These are phyloP conservation scores for Campoplex capitator DNA, from an alignment of 2,888 invertebrate species.

Conservation along the genomic window DNA sequence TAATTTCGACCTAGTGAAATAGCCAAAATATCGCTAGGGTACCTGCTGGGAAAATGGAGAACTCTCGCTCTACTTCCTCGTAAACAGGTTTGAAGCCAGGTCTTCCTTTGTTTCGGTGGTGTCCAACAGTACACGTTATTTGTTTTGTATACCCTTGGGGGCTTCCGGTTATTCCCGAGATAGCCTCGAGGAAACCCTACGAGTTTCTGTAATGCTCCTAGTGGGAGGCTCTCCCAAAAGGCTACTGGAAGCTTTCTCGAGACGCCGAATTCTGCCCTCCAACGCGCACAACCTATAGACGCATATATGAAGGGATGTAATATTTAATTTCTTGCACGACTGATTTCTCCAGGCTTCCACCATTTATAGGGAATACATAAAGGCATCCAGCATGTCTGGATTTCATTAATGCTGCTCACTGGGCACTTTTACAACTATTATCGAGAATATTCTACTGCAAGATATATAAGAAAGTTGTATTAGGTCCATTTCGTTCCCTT, in stretches of 20 bases:
- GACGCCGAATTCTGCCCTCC: conserved; percentile 71
- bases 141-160: conserved; percentile 76
- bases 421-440: conserved; percentile 27
- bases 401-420: conserved; percentile 34
- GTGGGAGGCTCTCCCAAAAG: conserved; percentile 51
- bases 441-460: conserved; percentile 41
- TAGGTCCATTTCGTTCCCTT: conserved; percentile 46
- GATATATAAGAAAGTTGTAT: conserved; percentile 25
- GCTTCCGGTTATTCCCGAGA: conserved; percentile 25
- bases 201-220: conserved; percentile 35
- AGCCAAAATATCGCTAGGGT: conserved; percentile 3
- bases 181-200: conserved; percentile 43
- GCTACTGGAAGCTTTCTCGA: conserved; percentile 59
- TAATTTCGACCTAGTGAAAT: neutral
- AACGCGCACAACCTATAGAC: conserved; percentile 67
- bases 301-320: conserved; percentile 74
- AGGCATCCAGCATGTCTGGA: conserved; percentile 29
- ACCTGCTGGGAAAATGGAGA: conserved; percentile 56
- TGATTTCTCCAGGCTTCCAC: conserved; percentile 72
- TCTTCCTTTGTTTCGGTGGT: conserved; percentile 74
- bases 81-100: conserved; percentile 22
- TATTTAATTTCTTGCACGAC: conserved; percentile 83
- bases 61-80: conserved; percentile 54
- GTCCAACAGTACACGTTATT: conserved; percentile 76
- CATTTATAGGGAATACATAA: conserved; percentile 9